These are phyloP conservation scores for Diorhabda elongata DNA, from an alignment of 1,140 invertebrate species.

Conservation along the genomic window DNA sequence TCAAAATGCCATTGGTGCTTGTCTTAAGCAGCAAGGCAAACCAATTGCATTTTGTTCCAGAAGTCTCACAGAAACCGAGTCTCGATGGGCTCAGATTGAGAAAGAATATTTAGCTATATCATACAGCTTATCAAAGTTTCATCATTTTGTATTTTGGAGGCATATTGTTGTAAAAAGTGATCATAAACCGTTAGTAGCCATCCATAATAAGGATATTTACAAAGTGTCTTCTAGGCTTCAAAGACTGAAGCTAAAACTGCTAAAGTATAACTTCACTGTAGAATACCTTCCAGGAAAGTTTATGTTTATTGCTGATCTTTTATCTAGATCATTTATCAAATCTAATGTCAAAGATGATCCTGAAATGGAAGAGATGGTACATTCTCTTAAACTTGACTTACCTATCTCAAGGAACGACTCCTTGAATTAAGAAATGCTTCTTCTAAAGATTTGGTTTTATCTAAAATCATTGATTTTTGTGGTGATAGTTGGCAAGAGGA, in stretches of 20 bases:
- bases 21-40: constrained; percentile 18
- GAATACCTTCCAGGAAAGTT: constrained; percentile 3
- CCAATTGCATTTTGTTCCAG: background rate
- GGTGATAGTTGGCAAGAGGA: constrained; percentile 19
- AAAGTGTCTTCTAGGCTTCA: constrained; percentile 12
- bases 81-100: constrained; percentile 12
- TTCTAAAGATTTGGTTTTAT: constrained; percentile 6
- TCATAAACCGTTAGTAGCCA: constrained; percentile 14
- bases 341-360: constrained; percentile 6
- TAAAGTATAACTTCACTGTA: constrained; percentile 17
- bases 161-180: constrained; percentile 16
- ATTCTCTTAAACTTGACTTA: constrained; percentile 12
- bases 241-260: constrained; percentile 14
- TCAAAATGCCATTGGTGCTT: constrained; percentile 23
- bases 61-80: constrained; percentile 5
- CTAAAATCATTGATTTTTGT: constrained; percentile 2
- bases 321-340: constrained; percentile 11
- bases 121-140: background rate
- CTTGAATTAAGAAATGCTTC: constrained; percentile 8
- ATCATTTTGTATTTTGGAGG: constrained; percentile 5
- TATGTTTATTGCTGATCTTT: constrained; percentile 7
- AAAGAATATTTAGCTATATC: constrained; percentile 6
- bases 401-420: background rate
- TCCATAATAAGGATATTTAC: constrained; percentile 18
- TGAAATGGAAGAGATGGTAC: constrained; percentile 11